Base-by-base conservation (phyloP, 2,888 invertebrate genomes). In the Caenorhabditis becei region DNA sequence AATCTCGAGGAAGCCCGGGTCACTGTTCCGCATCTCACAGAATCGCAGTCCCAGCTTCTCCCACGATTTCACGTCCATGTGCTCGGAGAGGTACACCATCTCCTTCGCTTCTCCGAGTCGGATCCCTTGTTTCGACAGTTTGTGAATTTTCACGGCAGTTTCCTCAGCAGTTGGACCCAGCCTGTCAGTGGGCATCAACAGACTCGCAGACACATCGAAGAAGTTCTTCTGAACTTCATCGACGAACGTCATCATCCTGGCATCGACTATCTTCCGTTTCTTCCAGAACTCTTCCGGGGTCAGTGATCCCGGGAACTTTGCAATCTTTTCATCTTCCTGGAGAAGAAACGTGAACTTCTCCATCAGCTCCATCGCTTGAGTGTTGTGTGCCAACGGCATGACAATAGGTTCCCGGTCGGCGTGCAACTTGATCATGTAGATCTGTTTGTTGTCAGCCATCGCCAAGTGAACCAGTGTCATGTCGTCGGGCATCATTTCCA, bases 391-490 rank as follows among this genome's bases (percentile, higher is more conserved):
- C 3, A 85, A 16, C n/a, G 85, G 85, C 49, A 83, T 65, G 8
- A 83, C 70, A 16, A 85, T 62, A 0, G 82, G 78, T 18, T 63
- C 62, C 1, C 82, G 66, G 41, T 79, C 79, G 1, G 71, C 49
- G 35, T 82, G 82, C n/a, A 82, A 28, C 32, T 82, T 82, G 53
- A 82, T 67, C 41, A 82, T 14, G 24, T 82, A 70, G 18, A 78
- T 54, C 11, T 54, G 59, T 8, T 65, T 69, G 54, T 82, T 58
- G 23, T 82, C 79, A 0, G 51, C 78, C 53, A 75, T 75, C 23
- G 67, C 75, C 14, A 82, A 59, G 35, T 82, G 75, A n/a, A 79
- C 67, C 7, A 79, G 35, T n/a, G 82, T 78, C 79, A 82, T 78
- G 28, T 78, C 82, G 20, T 66, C 56, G 0, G 80, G 71, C 66